These are phyloP conservation scores for Campylomormyrus numenius DNA, from an alignment of 2,113 vertebrate genomes.

Conservation along the genomic window DNA sequence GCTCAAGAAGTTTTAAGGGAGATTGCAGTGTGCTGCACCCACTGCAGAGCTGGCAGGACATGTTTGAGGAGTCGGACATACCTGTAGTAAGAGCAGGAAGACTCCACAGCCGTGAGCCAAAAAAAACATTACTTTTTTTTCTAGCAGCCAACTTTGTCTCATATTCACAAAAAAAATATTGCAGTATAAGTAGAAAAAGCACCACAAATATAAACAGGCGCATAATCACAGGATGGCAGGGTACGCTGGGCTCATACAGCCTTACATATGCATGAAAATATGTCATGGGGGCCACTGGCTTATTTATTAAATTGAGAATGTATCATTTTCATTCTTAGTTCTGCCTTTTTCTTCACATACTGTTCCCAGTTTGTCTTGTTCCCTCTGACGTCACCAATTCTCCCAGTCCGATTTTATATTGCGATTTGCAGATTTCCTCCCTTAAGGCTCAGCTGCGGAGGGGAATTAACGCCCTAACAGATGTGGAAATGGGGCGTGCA, in stretches of 20 bases:
- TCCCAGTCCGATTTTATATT: background rate
- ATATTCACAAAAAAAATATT: background rate
- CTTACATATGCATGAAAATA: background rate
- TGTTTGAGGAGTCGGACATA: background rate
- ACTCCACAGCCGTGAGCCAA: background rate
- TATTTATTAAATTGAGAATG: conserved; percentile 5
- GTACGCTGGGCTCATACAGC: background rate
- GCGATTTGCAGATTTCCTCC: background rate
- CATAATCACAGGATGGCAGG: background rate
- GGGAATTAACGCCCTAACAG: background rate
- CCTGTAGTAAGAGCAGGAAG: background rate
- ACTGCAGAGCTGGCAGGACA: background rate
- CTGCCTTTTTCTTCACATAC: background rate
- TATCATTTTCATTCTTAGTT: background rate
- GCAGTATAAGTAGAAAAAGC: background rate
- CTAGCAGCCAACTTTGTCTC: background rate
- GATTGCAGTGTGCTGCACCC: background rate
- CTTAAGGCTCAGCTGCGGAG: background rate
- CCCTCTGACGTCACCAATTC: conserved; percentile 12
- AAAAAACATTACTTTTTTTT: background rate
- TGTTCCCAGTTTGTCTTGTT: background rate
- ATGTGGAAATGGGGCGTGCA: background rate
- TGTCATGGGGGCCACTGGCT: background rate
- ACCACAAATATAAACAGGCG: background rate
- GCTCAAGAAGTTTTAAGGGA: background rate